phyloP scores from a whole-genome alignment of 1,140 invertebrate species.

The Penaeus japonicus region DNA sequence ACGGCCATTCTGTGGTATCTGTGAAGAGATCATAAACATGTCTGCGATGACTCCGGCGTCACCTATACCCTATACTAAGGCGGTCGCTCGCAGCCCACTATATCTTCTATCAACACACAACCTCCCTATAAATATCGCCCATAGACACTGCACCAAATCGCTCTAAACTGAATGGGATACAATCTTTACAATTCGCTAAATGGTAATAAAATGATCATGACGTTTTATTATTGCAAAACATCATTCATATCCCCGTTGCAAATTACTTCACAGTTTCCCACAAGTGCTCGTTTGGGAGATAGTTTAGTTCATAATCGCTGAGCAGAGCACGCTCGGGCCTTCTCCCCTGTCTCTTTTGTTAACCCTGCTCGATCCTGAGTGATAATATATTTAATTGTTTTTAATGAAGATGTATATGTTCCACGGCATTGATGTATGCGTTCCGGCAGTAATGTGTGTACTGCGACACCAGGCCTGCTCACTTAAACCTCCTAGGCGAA shows the following conservation, averaged over 20 bases:
- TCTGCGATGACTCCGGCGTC: neutral
- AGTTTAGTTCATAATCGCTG: too few species aligned
- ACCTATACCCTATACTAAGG: neutral
- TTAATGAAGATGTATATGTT: too few species aligned
- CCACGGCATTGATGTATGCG: too few species aligned
- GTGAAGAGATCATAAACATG: too few species aligned
- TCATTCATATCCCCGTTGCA: neutral
- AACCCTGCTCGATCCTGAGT: too few species aligned
- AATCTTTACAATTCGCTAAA: conserved; percentile 49
- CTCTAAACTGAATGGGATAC: conserved; percentile 16
- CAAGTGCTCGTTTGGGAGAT: neutral
- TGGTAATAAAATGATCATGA: conserved; percentile 33
- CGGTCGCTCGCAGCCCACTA: neutral
- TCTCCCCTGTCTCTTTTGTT: too few species aligned
- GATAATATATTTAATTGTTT: too few species aligned
- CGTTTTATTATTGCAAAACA: conserved; percentile 14
- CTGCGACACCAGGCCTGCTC: too few species aligned
- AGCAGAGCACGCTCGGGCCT: too few species aligned
- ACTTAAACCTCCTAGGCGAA: too few species aligned
- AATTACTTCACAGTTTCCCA: conserved; percentile 29
- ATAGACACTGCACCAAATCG: conserved; percentile 26
- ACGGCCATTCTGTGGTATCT: too few species aligned
- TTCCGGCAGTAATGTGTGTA: too few species aligned
- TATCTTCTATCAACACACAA: neutral
- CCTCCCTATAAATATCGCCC: conserved; percentile 21